Conservation (phyloP, 2,888 invertebrate genomes). For the Emesis furor region DNA sequence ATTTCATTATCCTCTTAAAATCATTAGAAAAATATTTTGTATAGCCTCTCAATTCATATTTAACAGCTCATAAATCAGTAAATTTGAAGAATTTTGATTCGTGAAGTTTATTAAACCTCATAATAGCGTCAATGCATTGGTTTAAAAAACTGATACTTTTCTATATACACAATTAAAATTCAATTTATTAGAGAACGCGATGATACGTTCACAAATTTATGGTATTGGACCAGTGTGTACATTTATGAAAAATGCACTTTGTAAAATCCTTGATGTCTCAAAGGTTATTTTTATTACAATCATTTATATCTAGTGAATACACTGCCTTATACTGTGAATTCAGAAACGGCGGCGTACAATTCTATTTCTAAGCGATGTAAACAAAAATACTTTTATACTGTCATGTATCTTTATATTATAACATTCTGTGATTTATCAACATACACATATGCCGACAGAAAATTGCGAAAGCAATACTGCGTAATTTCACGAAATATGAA, state of each 20-base stretch:
- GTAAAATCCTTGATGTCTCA: background rate
- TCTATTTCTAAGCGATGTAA: background rate
- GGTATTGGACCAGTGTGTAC: background rate
- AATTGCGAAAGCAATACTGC: background rate
- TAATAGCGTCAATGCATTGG: background rate
- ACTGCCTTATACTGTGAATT: background rate
- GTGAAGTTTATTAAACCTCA: no score
- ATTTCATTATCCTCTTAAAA: background rate
- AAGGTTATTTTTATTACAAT: background rate
- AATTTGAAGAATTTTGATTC: no score
- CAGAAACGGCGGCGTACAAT: background rate
- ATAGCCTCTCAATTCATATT: background rate
- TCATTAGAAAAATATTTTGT: slow-evolving; percentile 14
- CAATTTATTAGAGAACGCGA: no score
- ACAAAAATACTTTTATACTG: background rate
- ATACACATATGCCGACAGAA: background rate
- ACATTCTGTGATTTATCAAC: background rate
- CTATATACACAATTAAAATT: no score
- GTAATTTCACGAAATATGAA: background rate
- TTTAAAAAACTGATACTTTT: background rate
- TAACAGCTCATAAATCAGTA: background rate
- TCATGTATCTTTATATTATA: background rate
- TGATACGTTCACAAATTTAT: no score
- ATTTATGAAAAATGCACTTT: background rate
- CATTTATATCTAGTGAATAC: slow-evolving; percentile 9